These are phyloP conservation scores for Aphrocallistes beatrix DNA, from an alignment of 37 sponge, comb jelly and placozoan genomes.

Conservation along the genomic window DNA sequence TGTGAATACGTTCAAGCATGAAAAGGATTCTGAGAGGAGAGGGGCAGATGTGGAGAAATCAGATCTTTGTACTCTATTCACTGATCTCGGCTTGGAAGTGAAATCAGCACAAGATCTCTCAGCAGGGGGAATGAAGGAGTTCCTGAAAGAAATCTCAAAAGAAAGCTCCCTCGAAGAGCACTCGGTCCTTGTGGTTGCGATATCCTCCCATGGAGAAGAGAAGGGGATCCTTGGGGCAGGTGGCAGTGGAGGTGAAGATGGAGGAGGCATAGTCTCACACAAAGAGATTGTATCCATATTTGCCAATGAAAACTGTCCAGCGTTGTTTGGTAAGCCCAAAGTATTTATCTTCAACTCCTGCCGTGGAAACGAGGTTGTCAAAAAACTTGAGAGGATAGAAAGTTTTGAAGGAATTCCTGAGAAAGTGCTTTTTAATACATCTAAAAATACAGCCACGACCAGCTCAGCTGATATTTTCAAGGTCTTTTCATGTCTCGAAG, in stretches of 20 bases:
- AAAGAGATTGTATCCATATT: not conserved
- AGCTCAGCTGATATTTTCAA: not conserved
- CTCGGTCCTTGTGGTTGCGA: constrained; percentile 7
- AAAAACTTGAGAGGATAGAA: not conserved
- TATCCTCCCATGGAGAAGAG: not conserved
- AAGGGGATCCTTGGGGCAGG: not conserved
- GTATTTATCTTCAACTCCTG: not conserved
- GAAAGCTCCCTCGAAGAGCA: not conserved
- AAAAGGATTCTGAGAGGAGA: not conserved
- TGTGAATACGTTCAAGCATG: not conserved
- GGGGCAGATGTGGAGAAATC: not conserved
- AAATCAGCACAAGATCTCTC: not conserved
- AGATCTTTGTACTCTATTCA: not conserved
- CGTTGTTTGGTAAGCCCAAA: not conserved
- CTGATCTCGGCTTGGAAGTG: not conserved
- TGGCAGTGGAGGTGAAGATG: not conserved
- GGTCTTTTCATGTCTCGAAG: not conserved
- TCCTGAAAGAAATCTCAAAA: not conserved
- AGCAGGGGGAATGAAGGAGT: not conserved
- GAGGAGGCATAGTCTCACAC: not conserved
- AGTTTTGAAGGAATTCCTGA: too few relatives aligned
- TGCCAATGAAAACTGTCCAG: not conserved
- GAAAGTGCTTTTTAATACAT: too few relatives aligned
- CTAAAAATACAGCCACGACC: not conserved
- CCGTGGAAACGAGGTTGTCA: not conserved